Base-by-base conservation (phyloP, 2,113 vertebrate genomes). In the Apodemus speciosus region DNA sequence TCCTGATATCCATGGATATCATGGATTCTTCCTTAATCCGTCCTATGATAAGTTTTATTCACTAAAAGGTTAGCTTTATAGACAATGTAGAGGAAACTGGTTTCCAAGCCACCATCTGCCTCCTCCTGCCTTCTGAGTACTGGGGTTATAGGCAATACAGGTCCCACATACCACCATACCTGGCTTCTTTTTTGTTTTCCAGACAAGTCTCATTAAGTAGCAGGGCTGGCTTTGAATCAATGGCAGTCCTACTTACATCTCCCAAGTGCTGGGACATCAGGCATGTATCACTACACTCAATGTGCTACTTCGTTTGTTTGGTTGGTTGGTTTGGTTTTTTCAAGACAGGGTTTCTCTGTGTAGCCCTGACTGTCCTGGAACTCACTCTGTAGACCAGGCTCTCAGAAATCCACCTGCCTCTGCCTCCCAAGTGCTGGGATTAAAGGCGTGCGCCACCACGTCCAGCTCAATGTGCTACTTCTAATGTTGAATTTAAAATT, bases 401-500 rank as follows among this genome's bases (percentile, higher is more conserved):
- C 43, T 46, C 43, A 46, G 43, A 46, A 46, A 46, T 46, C 43
- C 6, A 6, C 43, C 43, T 46, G 43, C 43, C 43, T 46, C 43
- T 46, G 43, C 43, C 43, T 46, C 43, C 43, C 43, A 46, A 46
- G 43, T 46, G 43, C 43, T 46, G 43, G 43, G 43, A 46, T 46
- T 46, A 46, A 3, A 46, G 43, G 43, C 43, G 43, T 46, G 43
- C 43, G 43, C 43, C 43, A 46, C 43, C 43, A 46, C 43, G 3
- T 3, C 43, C 43, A 3, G 43, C 3, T 6, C 20, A 58, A 23
- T n/a, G 5, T 58, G 53, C 38, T 84, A 62, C 62, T 20, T 16
- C 89, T 69, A 90, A 71, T 53, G 89, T 4, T 89, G 46, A 93
- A 72, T 69, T 92, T 94, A 93, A 96, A 92, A 77, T 32, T 96